Evolutionary conservation across 2,113 vertebrate species (phyloP).

Genomic region (Poeciliopsis retropinna): DNA sequence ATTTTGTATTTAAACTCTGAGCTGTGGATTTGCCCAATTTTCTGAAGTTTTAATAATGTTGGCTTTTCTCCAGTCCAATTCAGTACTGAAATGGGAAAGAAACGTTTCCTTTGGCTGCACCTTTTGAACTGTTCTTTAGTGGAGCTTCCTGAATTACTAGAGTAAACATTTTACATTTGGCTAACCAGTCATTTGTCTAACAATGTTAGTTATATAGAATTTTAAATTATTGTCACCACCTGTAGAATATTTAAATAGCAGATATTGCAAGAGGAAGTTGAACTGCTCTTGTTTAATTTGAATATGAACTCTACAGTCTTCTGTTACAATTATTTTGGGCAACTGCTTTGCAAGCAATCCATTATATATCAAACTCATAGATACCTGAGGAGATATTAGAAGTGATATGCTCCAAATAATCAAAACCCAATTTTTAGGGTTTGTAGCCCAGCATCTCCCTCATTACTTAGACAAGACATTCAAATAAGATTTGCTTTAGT

Average conservation of each 20-base stretch:
- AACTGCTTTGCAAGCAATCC: background rate
- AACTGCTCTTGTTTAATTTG: no score
- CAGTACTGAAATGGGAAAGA: background rate
- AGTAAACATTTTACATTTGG: background rate
- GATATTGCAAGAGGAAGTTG: no score
- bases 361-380: background rate
- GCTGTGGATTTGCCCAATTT: background rate
- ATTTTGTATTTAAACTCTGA: background rate
- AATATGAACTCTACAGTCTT: no score
- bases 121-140: no score
- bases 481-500: conserved; percentile 24
- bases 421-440: background rate
- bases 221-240: no score
- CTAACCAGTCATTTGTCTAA: background rate
- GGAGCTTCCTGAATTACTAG: background rate
- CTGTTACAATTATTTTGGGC: no score
- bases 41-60: background rate
- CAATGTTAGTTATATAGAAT: background rate
- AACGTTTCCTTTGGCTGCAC: background rate
- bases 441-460: background rate
- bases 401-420: conserved; percentile 11
- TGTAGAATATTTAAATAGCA: no score
- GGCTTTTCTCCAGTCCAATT: background rate
- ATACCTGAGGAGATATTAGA: background rate
- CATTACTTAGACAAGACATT: conserved; percentile 1